Conservation (phyloP, 2,113 vertebrate species). For the Salvelinus alpinus region DNA sequence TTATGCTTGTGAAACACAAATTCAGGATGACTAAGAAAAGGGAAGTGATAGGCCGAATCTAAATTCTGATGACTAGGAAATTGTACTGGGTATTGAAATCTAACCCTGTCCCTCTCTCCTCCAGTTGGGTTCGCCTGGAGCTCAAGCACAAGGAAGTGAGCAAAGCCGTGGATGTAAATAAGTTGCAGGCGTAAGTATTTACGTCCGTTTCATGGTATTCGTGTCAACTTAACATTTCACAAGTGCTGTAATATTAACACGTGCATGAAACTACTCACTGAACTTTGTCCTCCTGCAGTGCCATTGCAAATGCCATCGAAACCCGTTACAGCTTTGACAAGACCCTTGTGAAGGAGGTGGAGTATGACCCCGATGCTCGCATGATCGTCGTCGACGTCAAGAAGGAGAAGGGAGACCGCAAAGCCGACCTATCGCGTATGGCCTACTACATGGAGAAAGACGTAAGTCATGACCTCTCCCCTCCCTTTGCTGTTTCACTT, state of each 20-base stretch:
- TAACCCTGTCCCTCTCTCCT: too few species aligned
- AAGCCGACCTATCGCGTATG: conserved; percentile 77
- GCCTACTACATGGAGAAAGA: conserved; percentile 96
- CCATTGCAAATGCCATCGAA: conserved; percentile 50
- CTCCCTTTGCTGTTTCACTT: not conserved
- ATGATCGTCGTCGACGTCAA: conserved; percentile 80
- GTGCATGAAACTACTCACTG: not conserved
- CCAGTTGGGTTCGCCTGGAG: conserved; percentile 73
- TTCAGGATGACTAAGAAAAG: too few species aligned
- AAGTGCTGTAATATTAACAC: not conserved
- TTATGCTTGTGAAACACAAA: too few species aligned
- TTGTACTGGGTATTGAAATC: not conserved
- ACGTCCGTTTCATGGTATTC: not conserved
- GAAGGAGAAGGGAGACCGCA: conserved; percentile 55
- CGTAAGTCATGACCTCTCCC: conserved; percentile 66
- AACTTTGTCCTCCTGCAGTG: conserved; percentile 61
- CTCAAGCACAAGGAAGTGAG: conserved; percentile 51
- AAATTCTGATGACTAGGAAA: not conserved
- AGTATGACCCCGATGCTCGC: conserved; percentile 78
- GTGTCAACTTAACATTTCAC: not conserved
- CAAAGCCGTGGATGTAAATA: rapidly evolving
- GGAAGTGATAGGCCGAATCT: too few species aligned
- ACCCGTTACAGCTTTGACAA: conserved; percentile 73
- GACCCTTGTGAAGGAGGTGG: conserved; percentile 67
- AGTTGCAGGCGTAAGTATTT: conserved; percentile 56